Evolutionary conservation across 1,140 invertebrate species (phyloP).

Genomic region (Coenobita brevimanus): DNA sequence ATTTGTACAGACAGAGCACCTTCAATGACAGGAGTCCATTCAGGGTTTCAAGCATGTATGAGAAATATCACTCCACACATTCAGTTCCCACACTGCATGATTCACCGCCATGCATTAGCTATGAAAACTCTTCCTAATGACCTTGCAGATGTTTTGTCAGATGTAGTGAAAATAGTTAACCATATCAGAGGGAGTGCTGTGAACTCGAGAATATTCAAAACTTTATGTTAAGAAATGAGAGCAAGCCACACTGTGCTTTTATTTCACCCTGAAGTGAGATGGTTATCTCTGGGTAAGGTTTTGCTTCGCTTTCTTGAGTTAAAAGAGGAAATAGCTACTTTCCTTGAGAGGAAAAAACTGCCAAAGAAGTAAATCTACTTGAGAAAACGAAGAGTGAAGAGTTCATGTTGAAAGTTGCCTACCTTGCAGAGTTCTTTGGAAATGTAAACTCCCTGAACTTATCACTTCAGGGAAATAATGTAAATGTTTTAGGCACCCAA

Average conservation of each 20-base stretch:
- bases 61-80: constrained; percentile 24
- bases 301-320: no score
- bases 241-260: background rate
- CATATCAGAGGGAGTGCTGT: no score
- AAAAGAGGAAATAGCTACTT: no score
- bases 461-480: no score
- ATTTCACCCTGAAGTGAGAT: background rate
- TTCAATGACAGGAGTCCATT: constrained; percentile 13
- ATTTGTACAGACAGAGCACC: background rate
- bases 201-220: background rate
- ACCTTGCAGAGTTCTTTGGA: constrained; percentile 11
- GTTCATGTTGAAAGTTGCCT: background rate
- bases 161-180: no score
- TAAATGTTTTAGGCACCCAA: no score
- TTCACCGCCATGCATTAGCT: constrained; percentile 17
- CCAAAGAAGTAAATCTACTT: constrained; percentile 14
- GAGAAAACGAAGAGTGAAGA: no score
- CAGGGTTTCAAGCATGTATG: background rate
- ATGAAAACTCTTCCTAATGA: constrained; percentile 21
- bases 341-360: no score
- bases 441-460: no score
- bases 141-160: no score
- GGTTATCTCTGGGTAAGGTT: no score
- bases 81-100: constrained; percentile 20
- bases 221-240: constrained; percentile 4